Conservation (phyloP, 2,888 invertebrate species). For the Cheilosia impressa region DNA sequence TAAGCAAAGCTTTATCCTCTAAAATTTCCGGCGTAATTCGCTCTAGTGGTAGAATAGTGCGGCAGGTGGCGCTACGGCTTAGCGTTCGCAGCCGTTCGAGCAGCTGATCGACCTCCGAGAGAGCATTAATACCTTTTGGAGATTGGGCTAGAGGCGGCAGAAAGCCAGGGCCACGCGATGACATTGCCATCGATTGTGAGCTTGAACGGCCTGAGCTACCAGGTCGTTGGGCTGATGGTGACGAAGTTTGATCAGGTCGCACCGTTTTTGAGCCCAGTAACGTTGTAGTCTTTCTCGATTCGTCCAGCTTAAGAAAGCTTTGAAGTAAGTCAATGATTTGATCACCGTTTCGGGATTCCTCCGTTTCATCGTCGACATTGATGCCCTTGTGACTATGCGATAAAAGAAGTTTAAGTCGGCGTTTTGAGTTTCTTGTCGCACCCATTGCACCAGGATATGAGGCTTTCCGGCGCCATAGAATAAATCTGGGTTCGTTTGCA, state of each 20-base stretch:
- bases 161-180: constrained; percentile 76
- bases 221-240: constrained; percentile 81
- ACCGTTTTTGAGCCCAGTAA: constrained; percentile 80
- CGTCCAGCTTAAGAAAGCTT: constrained; percentile 78
- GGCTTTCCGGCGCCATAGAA: constrained; percentile 91
- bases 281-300: constrained; percentile 79
- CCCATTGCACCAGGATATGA: constrained; percentile 89
- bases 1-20: constrained; percentile 89
- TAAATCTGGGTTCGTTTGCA: constrained; percentile 89
- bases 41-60: constrained; percentile 83
- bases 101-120: constrained; percentile 77
- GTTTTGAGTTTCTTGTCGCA: constrained; percentile 76
- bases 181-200: constrained; percentile 69
- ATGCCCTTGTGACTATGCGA: constrained; percentile 75
- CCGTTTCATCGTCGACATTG: constrained; percentile 64
- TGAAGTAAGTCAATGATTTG: constrained; percentile 79
- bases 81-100: constrained; percentile 78
- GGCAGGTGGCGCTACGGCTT: constrained; percentile 73
- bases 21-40: constrained; percentile 89
- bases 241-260: constrained; percentile 80
- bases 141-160: constrained; percentile 61
- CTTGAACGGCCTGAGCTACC: constrained; percentile 33
- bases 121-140: constrained; percentile 60
- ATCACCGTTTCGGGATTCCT: constrained; percentile 77
- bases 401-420: constrained; percentile 77